Percentiles rank a stretch among this genome's conserved stretches.
These are phyloP conservation scores for Oplegnathus fasciatus DNA, from an alignment of 2,113 vertebrate genomes.

Conservation along the genomic window DNA sequence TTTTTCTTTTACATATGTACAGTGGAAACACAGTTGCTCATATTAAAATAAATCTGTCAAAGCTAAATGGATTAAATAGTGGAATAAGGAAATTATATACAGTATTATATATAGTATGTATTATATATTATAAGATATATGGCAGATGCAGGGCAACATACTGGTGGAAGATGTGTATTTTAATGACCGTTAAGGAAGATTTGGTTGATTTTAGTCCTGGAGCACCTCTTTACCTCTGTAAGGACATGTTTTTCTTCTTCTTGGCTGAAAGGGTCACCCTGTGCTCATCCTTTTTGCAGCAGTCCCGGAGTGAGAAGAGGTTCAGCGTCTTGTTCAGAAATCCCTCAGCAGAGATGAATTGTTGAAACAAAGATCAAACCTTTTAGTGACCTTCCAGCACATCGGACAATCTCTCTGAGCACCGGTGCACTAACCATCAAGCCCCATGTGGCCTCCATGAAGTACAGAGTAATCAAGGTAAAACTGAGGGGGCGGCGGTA, in stretches of 20 bases:
- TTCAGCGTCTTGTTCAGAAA: conserved; percentile 30
- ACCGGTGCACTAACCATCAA: conserved; percentile 35
- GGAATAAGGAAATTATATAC: background rate
- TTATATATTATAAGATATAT: too few relatives aligned
- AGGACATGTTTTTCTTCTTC: background rate
- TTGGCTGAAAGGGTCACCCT: background rate
- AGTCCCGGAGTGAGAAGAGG: conserved; percentile 18
- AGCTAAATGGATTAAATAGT: background rate
- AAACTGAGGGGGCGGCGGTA: conserved; percentile 49
- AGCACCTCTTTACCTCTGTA: background rate
- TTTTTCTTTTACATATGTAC: too few relatives aligned
- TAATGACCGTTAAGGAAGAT: too few relatives aligned
- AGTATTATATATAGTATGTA: too few relatives aligned
- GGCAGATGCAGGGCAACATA: background rate
- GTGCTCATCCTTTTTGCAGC: conserved; percentile 37
- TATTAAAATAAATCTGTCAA: background rate
- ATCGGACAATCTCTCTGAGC: conserved; percentile 57
- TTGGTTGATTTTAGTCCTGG: background rate
- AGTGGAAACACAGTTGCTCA: background rate
- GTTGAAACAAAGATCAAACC: conserved; percentile 63
- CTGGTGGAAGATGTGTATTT: background rate
- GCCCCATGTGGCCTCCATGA: conserved; percentile 55
- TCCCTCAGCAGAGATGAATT: conserved; percentile 41
- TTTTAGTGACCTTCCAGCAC: conserved; percentile 65
- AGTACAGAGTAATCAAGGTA: conserved; percentile 66